These are phyloP conservation scores for Proteles cristata DNA, from an alignment of 2,113 vertebrate species.

Conservation along the genomic window DNA sequence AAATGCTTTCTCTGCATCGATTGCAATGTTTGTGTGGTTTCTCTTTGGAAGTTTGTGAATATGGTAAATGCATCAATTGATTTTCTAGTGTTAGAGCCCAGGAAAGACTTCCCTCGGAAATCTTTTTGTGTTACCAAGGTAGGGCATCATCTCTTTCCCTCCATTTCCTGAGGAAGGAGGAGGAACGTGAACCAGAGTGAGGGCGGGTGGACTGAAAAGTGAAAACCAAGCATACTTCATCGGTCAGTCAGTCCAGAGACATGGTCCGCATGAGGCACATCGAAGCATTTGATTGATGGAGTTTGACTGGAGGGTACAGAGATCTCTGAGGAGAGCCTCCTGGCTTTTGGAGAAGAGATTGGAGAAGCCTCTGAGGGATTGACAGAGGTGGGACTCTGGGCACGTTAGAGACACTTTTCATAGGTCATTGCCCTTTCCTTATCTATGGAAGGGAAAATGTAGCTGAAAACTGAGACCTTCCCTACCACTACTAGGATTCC, in stretches of 20 bases:
- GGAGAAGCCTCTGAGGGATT: accelerated
- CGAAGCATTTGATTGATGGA: constrained; percentile 64
- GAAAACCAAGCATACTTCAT: constrained; percentile 74
- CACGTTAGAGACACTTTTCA: background rate
- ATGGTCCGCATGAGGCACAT: constrained; percentile 75
- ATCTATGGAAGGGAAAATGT: background rate
- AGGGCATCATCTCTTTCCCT: accelerated
- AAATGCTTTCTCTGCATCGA: background rate
- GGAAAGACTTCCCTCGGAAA: background rate
- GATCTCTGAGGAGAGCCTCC: background rate
- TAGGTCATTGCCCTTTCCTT: background rate
- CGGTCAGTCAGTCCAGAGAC: constrained; percentile 74
- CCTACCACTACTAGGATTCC: background rate
- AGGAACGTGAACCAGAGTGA: background rate
- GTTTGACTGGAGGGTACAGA: constrained; percentile 25
- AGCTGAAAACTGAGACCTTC: background rate
- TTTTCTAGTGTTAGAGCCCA: background rate
- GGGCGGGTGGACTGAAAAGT: background rate
- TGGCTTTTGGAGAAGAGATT: background rate
- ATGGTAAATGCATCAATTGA: background rate
- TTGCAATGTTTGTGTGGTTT: background rate
- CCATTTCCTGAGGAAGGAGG: accelerated
- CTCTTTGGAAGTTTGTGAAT: background rate
- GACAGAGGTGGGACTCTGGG: background rate
- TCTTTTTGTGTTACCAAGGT: background rate